Evolutionary conservation across 2,797 vertebrate genomes (phyloP), one percentile per base, ranked within the genome.

Genomic region (Selene dorsalis): DNA sequence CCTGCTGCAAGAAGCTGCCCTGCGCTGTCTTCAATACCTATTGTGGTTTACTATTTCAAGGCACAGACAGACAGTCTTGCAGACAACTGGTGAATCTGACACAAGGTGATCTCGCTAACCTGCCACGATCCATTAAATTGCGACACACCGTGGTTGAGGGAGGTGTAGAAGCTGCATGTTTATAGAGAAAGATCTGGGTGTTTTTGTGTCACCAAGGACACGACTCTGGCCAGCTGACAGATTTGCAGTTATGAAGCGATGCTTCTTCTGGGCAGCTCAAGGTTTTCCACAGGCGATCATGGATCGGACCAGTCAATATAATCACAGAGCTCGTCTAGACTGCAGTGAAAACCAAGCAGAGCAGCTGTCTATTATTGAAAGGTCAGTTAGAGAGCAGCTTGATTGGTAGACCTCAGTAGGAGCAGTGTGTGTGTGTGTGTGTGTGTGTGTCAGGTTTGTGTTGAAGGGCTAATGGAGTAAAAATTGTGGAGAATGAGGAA

Each of bases 11-110:
- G 66, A 86, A 70, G 76, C 75, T 63, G 77, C 85, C 64, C 64
- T 6, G 64, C 83, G 75, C 84, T 71, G 72, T 80, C 83, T 84
- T 82, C 60, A 75, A 61, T 85, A 82, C 77, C 84, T 84, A 87
- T 87, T 83, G 89, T 88, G 78, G 48, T 85, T 85, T 70, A 80
- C 64, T 67, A 66, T 70, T 87, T 84, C 73, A 84, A 74, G 77
- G 66, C 75, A 43, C 45, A 60, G 77, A 20, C 78, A 64, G 79
- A 62, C 58, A 5, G 45, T 76, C 76, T 55, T 75, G 66, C 67
- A 70, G 69, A 60, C 52, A 66, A 63, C 38, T 35, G 26, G 78
- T 52, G 55, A 69, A 85, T 75, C 53, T 79, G 83, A 84, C 77
- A 61, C 69, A 20, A 39, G 68, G 73, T 32, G 73, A 83, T 63